A percentile compares a stretch with the other conserved stretches of the same genome.
Evolutionary conservation across 2,113 vertebrate species (phyloP).

Genomic region (Sphyrna mokarran): DNA sequence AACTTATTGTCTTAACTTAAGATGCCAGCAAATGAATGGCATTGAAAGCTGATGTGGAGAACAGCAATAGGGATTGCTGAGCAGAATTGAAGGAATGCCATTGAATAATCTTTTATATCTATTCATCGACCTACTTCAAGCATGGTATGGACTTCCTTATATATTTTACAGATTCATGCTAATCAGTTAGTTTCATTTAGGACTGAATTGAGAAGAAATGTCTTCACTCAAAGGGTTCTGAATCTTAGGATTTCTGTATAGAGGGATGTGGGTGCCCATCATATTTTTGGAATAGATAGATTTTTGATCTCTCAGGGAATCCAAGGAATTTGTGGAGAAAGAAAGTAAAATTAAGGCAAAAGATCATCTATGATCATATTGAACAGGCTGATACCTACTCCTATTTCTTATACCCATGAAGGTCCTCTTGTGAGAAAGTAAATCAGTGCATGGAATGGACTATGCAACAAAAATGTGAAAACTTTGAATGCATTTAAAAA

Average conservation of each 20-base stretch:
- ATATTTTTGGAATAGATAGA: background rate
- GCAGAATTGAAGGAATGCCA: background rate
- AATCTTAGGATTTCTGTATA: background rate
- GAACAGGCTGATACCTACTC: too few relatives aligned
- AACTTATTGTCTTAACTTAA: background rate
- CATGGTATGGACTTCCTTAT: background rate
- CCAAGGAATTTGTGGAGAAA: too few relatives aligned
- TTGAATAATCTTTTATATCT: background rate
- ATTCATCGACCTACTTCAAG: background rate
- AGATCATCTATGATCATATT: too few relatives aligned
- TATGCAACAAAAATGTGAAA: background rate
- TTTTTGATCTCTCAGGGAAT: background rate
- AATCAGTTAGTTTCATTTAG: background rate
- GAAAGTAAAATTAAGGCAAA: too few relatives aligned
- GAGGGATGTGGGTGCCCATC: background rate
- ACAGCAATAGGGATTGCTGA: background rate
- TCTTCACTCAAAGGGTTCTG: background rate
- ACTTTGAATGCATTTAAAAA: background rate
- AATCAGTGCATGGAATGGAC: background rate
- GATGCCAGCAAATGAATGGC: background rate
- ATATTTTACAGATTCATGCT: background rate
- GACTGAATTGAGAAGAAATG: background rate
- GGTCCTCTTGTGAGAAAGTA: background rate
- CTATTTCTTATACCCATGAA: background rate
- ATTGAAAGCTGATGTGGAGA: background rate